Evolutionary conservation across 1,140 invertebrate species (phyloP).

Genomic region (Monomorium pharaonis): DNA sequence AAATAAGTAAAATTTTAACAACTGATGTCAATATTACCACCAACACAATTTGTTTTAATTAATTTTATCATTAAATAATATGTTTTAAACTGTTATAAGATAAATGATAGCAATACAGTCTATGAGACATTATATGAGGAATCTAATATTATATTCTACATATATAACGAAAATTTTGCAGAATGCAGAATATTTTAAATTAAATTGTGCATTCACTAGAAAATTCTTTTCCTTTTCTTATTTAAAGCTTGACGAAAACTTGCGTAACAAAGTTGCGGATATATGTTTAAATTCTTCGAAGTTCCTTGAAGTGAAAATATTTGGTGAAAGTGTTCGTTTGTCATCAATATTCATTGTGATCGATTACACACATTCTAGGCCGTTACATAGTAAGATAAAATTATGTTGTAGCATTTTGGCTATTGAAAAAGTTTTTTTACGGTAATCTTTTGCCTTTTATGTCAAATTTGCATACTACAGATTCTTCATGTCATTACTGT

Average conservation of each 20-base stretch:
- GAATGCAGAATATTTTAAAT: neutral
- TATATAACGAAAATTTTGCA: neutral
- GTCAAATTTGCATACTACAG: neutral
- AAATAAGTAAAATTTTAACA: slow-evolving; percentile 3
- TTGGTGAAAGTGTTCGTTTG: neutral
- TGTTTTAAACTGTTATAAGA: neutral
- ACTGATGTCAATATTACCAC: neutral
- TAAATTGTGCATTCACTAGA: neutral
- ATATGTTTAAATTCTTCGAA: neutral
- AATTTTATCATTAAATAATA: neutral
- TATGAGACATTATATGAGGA: neutral
- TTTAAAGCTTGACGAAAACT: neutral
- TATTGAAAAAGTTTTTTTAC: slow-evolving; percentile 8
- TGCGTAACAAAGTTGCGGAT: neutral
- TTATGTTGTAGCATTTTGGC: slow-evolving; percentile 14
- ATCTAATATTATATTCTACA: neutral
- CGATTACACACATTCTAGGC: slow-evolving; percentile 31
- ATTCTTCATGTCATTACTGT: neutral
- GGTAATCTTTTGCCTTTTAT: neutral
- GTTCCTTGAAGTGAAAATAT: neutral
- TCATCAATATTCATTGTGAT: neutral
- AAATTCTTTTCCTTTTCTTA: neutral
- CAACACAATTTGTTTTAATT: neutral
- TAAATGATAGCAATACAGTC: neutral
- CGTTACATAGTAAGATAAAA: slow-evolving; percentile 45